phyloP scores from a whole-genome alignment of 2,113 vertebrate species.

The Lamprotornis superbus region DNA sequence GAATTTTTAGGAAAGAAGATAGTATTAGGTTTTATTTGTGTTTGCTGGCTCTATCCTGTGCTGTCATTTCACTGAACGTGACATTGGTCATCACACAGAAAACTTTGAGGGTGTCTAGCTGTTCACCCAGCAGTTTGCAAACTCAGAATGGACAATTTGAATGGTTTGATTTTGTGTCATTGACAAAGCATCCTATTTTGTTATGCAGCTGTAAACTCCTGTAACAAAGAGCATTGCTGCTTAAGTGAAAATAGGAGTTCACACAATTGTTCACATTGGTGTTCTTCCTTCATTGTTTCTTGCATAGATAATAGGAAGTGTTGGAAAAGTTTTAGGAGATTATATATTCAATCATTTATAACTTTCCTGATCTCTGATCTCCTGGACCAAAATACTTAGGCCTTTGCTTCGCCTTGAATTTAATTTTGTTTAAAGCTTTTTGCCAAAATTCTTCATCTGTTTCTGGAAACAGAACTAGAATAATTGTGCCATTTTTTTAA shows the following conservation, averaged over 20 bases:
- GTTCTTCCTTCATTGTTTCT: not conserved
- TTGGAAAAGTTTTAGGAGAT: not conserved
- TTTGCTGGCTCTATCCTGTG: not conserved
- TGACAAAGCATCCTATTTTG: not conserved
- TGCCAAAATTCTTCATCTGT: not conserved
- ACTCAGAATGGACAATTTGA: not conserved
- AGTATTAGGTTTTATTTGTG: not conserved
- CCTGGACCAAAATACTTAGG: not conserved
- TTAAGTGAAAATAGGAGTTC: not conserved
- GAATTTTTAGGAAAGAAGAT: not conserved
- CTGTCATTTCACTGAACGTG: not conserved
- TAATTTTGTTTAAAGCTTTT: conserved; percentile 1
- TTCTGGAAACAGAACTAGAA: not conserved
- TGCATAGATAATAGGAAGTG: not conserved
- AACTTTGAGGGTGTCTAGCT: not conserved
- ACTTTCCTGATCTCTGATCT: not conserved
- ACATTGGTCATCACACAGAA: not conserved
- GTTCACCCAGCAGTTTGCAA: not conserved
- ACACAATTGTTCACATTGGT: not conserved
- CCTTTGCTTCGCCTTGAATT: not conserved
- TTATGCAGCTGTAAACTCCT: not conserved
- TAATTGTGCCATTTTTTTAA: not conserved
- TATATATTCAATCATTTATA: not conserved
- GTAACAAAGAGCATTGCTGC: not conserved
- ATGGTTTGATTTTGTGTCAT: not conserved